A percentile compares a stretch with the other conserved stretches of the same genome.
phyloP scores from a whole-genome alignment of 2,113 vertebrate species.

The Cranoglanis bouderius region DNA sequence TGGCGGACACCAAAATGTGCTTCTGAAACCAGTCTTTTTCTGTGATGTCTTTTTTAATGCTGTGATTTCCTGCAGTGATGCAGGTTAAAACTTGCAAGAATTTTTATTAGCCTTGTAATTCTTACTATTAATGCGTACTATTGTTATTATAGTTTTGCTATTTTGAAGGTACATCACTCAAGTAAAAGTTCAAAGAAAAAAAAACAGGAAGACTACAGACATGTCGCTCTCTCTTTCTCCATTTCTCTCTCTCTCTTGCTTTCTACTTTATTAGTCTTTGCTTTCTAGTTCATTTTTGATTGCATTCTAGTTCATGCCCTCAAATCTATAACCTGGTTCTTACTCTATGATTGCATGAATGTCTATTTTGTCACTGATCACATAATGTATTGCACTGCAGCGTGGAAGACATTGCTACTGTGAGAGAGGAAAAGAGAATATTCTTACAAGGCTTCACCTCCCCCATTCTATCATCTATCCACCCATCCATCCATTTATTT shows the following conservation, averaged over 20 bases:
- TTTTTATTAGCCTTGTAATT: not conserved
- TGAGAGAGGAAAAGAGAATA: not conserved
- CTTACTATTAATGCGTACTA: not conserved
- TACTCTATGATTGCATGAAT: too few species aligned
- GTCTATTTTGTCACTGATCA: too few species aligned
- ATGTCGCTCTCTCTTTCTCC: not conserved
- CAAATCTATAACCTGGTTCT: not conserved
- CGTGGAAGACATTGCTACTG: not conserved
- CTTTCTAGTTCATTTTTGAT: not conserved
- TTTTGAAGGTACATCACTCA: not conserved
- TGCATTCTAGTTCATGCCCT: not conserved
- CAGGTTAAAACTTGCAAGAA: not conserved
- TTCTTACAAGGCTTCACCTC: not conserved
- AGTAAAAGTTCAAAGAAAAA: not conserved
- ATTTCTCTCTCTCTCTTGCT: not conserved
- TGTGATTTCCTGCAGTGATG: not conserved
- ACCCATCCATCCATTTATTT: not conserved
- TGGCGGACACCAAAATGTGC: not conserved
- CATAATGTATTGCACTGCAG: not conserved
- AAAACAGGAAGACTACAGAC: not conserved
- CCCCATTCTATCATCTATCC: not conserved
- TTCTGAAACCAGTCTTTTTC: not conserved
- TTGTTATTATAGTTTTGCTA: not conserved
- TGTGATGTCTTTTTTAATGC: not conserved
- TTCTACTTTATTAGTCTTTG: not conserved